phyloP scores from a whole-genome alignment of 1,140 invertebrate genomes.

The Drosophila oshimai region DNA sequence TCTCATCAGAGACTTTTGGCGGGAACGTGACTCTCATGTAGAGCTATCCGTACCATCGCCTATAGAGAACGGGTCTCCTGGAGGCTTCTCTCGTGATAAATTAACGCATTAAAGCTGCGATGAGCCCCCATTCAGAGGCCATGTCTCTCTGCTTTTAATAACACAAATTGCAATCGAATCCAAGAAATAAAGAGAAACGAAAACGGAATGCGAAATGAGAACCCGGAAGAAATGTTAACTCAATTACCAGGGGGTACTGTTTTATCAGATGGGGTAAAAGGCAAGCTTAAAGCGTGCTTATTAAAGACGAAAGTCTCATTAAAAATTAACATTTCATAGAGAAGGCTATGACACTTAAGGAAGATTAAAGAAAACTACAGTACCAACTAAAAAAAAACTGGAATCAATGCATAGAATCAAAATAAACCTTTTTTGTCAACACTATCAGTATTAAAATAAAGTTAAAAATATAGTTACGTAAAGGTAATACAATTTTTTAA shows the following conservation, averaged over 20 bases:
- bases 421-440: too few species aligned
- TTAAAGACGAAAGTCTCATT: not conserved
- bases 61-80: not conserved
- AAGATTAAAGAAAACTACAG: not conserved
- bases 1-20: slow-evolving; percentile 23
- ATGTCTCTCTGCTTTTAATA: slow-evolving; percentile 68
- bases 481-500: too few species aligned
- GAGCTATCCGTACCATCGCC: not conserved
- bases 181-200: slow-evolving; percentile 46
- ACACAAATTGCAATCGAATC: slow-evolving; percentile 77
- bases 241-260: slow-evolving; percentile 39
- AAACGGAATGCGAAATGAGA: slow-evolving; percentile 67
- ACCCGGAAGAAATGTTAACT: slow-evolving; percentile 37
- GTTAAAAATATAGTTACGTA: too few species aligned
- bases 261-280: not conserved
- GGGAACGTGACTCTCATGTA: slow-evolving; percentile 28
- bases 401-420: too few species aligned
- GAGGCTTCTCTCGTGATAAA: slow-evolving; percentile 24
- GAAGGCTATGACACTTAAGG: not conserved
- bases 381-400: slow-evolving; percentile 1
- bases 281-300: slow-evolving; percentile 28
- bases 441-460: too few species aligned
- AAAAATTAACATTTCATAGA: slow-evolving; percentile 15
- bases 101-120: slow-evolving; percentile 42
- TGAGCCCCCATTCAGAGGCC: not conserved